Base-by-base conservation (phyloP, 2,113 vertebrate genomes). In the Shinisaurus crocodilurus region DNA sequence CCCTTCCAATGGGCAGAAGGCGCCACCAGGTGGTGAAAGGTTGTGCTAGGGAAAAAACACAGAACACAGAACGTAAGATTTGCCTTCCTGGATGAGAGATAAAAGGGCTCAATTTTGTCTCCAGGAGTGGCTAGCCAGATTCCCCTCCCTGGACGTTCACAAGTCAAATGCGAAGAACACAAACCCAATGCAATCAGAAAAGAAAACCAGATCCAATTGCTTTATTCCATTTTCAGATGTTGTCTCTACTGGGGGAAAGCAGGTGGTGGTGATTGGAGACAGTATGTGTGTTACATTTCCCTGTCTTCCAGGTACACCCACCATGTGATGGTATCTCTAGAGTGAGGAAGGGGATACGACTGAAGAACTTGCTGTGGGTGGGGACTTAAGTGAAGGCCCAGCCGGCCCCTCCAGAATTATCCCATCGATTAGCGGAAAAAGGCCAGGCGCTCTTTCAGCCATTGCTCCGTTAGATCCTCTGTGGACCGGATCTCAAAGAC, bases 381-480 rank as follows among this genome's bases (percentile, higher is more conserved):
- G 4, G 32, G 32, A 13, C 9, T 12, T 9, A 60, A 45, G 40
- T 27, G 23, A 40, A 23, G 25, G 16, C 3, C 16, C 10, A 1
- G 23, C 63, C 16, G 12, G 60, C 60, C 3, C 27, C 40, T 27
- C 57, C 37, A 25, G 32, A 29, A 48, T 29, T 12, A n/a, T 23
- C 23, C 12, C 5, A 0, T 1, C 18, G 2, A 54, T 69, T 80
- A 98, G 83, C 96, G 96, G 79, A 98, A 98, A 80, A 97, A 97
- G 0, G 96, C 80, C 74, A 98, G 90, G 27, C 97, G 96, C 25
- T 96, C 96, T 88, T 96, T 97, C 81, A 98, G 96, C 98, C 98
- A 98, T 45, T 97, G 96, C 87, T 98, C 98, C 0, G 97, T 97
- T 90, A 98, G 90, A 50, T 98, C 98, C 6, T 98, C 97, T 0